These are phyloP conservation scores for Hesperia comma DNA, from an alignment of 2,888 invertebrate species.

Conservation along the genomic window DNA sequence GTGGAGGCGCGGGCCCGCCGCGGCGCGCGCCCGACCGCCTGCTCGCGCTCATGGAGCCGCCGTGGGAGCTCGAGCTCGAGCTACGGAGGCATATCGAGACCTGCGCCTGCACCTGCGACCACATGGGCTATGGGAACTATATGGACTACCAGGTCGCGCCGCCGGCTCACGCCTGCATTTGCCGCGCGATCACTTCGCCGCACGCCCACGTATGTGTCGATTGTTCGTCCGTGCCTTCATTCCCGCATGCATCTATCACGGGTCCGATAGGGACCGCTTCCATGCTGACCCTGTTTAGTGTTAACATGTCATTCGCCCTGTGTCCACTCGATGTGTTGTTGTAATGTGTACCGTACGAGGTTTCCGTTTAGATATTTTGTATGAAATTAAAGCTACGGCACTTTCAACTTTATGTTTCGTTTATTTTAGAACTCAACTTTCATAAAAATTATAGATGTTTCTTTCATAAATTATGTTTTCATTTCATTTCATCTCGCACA, in stretches of 20 bases:
- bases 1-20: constrained; percentile 71
- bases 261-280: constrained; percentile 59
- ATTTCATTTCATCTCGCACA: constrained; percentile 41
- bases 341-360: constrained; percentile 39
- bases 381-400: constrained; percentile 26
- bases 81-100: constrained; percentile 94
- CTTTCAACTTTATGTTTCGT: constrained; percentile 34
- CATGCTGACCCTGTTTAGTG: constrained; percentile 62
- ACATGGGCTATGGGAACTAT: constrained; percentile 96
- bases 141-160: constrained; percentile 93
- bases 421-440: constrained; percentile 27
- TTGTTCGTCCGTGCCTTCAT: constrained; percentile 51
- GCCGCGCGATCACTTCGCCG: constrained; percentile 81
- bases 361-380: constrained; percentile 28
- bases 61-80: constrained; percentile 90
- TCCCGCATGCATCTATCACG: constrained; percentile 58
- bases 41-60: constrained; percentile 80
- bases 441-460: constrained; percentile 37
- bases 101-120: constrained; percentile 95
- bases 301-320: constrained; percentile 50
- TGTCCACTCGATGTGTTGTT: constrained; percentile 44
- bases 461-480: constrained; percentile 36
- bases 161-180: constrained; percentile 77
- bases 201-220: constrained; percentile 79
- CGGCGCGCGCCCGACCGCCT: constrained; percentile 70